Base-by-base conservation (phyloP, 2,113 vertebrate species). In the Xenopus borealis region DNA sequence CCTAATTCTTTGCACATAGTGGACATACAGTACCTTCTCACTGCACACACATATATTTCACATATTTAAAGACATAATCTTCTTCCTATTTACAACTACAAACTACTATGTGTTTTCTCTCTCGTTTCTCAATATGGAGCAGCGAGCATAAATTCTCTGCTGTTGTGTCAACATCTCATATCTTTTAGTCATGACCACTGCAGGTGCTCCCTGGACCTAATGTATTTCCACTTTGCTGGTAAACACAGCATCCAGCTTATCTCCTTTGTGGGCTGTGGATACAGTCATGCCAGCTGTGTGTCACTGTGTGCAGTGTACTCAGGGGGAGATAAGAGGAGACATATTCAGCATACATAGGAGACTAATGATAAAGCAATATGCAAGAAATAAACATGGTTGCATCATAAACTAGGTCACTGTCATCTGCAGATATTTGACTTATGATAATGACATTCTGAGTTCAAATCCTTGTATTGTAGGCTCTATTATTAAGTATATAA, bases 301-400 rank as follows among this genome's bases (percentile, higher is more conserved):
- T 44, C 40, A 17, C 58, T 46, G 57, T 66, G 50, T 20, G 62
- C 62, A 66, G n/a, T 73, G 71, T 67, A 61, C 64, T 61, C 72
- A 46, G 11, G 52, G 64, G 44, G 44, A 74, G 72, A 74, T 74
- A 66, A 67, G 63, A 74, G 53, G 14, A 74, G 52, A 74, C 63
- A 61, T 40, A 58, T 33, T 50, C 18, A 17, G 62, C 50, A 64
- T 47, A 74, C 72, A 74, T 52, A 74, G 20, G 30, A 57, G 71
- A 73, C 71, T 66, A 73, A 66, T 73, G 71, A 72, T 72, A 72
- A 72, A 72, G 63, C 59, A 72, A 72, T 72, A 63, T 65, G 71
- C 13, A 73, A 57, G 23, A 73, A 57, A 23, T 45, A 53, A 66
- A 72, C 71, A 66, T 66, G 62, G 55, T 73, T 73, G 58, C 62